Percentiles rank a stretch among this genome's conserved stretches.
phyloP scores from a whole-genome alignment of 1,140 invertebrate species.

The Kradibia gibbosae region DNA sequence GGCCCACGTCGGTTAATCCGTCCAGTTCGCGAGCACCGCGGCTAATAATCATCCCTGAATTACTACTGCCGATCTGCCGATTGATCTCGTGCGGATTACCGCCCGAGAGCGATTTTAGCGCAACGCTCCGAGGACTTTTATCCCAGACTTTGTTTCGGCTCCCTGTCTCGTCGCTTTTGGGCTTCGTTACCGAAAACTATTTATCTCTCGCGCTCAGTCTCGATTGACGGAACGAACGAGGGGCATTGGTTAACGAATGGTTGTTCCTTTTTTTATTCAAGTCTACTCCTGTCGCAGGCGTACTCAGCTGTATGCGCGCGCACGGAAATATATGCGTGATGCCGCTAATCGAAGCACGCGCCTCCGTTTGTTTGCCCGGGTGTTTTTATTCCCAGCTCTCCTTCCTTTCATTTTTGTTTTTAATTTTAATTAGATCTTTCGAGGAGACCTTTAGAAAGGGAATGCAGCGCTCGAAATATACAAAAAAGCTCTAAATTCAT shows the following conservation, averaged over 20 bases:
- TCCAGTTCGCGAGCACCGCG: not conserved
- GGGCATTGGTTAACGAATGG: not conserved
- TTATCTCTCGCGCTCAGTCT: not conserved
- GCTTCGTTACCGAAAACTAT: constrained; percentile 1
- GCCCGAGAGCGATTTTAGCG: not conserved
- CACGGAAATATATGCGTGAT: not conserved
- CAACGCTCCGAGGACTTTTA: not conserved
- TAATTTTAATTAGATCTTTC: not conserved
- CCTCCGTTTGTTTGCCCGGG: not conserved
- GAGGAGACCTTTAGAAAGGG: not conserved
- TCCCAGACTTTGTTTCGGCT: not conserved
- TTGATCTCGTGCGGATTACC: not conserved
- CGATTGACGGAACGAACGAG: not conserved
- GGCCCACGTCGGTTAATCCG: not conserved
- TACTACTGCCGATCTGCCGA: not conserved
- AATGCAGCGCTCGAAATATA: not conserved
- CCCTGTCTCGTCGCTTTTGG: not conserved
- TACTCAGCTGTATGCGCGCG: too few relatives aligned
- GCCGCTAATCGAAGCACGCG: not conserved
- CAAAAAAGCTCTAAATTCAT: not conserved
- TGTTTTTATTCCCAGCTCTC: not conserved
- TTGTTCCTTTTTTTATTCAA: not conserved
- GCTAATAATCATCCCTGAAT: not conserved
- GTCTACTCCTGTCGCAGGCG: too few relatives aligned
- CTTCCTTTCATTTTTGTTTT: not conserved